These are phyloP conservation scores for Schrankia costaestrigalis DNA, from an alignment of 2,888 invertebrate species.

Conservation along the genomic window DNA sequence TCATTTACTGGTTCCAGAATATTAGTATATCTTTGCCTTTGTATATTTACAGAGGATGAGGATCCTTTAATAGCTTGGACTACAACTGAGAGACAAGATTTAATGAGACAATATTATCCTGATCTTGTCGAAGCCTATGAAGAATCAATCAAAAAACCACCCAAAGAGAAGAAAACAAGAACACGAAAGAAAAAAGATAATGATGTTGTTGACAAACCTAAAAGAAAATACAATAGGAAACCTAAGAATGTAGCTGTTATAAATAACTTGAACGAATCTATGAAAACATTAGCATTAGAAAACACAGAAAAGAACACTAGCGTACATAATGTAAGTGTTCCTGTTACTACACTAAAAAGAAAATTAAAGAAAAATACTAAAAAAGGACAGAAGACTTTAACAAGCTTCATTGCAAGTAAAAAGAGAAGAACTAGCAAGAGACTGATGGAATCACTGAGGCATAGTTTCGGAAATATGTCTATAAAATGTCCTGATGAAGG, in stretches of 20 bases:
- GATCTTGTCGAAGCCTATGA: conserved; percentile 81
- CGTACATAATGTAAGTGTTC: conserved; percentile 58
- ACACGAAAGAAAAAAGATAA: conserved; percentile 47
- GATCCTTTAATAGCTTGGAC: conserved; percentile 79
- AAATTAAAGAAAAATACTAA: conserved; percentile 53
- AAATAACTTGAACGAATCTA: conserved; percentile 43
- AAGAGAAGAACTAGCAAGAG: conserved; percentile 45
- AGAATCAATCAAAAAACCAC: conserved; percentile 76
- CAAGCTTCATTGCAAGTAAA: conserved; percentile 61
- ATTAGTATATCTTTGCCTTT: too few relatives aligned
- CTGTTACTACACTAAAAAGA: conserved; percentile 63
- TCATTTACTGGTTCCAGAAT: not conserved
- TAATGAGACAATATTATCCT: conserved; percentile 83
- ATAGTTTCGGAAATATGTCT: conserved; percentile 51
- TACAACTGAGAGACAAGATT: conserved; percentile 85
- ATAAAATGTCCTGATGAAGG: conserved; percentile 22
- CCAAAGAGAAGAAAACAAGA: conserved; percentile 62
- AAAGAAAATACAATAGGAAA: conserved; percentile 64
- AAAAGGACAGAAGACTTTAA: conserved; percentile 60
- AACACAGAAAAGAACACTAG: conserved; percentile 39
- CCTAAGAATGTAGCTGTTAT: conserved; percentile 36
- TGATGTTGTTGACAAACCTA: conserved; percentile 50
- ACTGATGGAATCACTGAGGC: conserved; percentile 35
- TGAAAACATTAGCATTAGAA: conserved; percentile 45
- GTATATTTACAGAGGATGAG: conserved; percentile 54